Evolutionary conservation across 2,797 vertebrate genomes (phyloP).

Genomic region (Poecilia picta): DNA sequence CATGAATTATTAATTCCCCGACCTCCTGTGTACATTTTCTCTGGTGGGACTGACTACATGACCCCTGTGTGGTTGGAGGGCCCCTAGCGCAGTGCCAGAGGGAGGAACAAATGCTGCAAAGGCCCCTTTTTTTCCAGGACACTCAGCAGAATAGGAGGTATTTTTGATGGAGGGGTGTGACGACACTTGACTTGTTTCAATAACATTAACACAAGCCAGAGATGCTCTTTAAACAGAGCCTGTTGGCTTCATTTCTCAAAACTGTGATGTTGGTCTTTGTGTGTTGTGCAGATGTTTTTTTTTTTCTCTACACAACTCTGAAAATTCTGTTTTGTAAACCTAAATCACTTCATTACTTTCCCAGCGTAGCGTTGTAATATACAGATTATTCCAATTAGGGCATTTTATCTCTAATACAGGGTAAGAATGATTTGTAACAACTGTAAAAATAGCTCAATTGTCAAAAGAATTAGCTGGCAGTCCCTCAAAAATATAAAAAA

Average conservation of each 20-base stretch:
- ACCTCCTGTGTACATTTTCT: conserved; percentile 52
- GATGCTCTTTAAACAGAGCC: not conserved
- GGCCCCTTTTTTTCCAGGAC: conserved; percentile 12
- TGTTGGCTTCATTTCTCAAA: not conserved
- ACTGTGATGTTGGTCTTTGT: not conserved
- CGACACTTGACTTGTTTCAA: conserved; percentile 2
- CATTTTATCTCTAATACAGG: not conserved
- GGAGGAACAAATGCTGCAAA: conserved; percentile 34
- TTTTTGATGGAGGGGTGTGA: conserved; percentile 15
- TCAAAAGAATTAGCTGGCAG: not conserved
- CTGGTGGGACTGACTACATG: conserved; percentile 29
- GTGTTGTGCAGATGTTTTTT: not conserved
- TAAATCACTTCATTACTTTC: not conserved
- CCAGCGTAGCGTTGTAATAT: not conserved
- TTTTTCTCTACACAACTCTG: not conserved
- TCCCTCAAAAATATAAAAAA: too few relatives aligned
- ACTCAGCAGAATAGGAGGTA: not conserved
- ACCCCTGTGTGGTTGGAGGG: conserved; percentile 25
- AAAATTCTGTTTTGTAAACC: not conserved
- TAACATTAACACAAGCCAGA: not conserved
- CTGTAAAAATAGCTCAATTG: not conserved
- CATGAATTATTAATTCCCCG: conserved; percentile 65
- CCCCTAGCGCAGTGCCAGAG: conserved; percentile 34
- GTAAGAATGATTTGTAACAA: not conserved
- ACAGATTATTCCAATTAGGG: not conserved